phyloP scores from a whole-genome alignment of 2,113 vertebrate species.

The Hyperopisus bebe region DNA sequence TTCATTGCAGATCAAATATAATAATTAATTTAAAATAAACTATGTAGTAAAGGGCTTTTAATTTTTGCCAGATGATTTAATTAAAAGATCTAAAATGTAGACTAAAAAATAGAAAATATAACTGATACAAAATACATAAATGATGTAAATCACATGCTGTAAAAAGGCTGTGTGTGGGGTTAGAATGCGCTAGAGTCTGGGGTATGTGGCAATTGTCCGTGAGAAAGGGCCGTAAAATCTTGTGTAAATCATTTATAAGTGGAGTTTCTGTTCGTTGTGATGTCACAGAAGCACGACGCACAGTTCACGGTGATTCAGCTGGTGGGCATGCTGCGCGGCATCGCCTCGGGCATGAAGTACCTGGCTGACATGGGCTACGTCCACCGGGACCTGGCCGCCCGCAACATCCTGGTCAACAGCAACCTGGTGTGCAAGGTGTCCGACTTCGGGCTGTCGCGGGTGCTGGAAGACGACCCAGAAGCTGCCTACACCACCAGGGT shows the following conservation, averaged over 20 bases:
- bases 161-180: neutral
- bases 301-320: slow-evolving; percentile 94
- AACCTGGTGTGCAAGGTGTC: slow-evolving; percentile 94
- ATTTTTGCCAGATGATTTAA: neutral
- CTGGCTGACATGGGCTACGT: slow-evolving; percentile 85
- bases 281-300: slow-evolving; percentile 85
- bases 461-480: slow-evolving; percentile 77
- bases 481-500: slow-evolving; percentile 54
- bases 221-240: neutral
- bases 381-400: slow-evolving; percentile 71
- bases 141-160: neutral
- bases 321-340: slow-evolving; percentile 82
- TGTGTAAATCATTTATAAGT: neutral
- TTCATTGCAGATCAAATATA: neutral
- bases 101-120: neutral
- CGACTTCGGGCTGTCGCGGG: slow-evolving; percentile 90
- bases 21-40: neutral
- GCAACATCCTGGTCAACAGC: slow-evolving; percentile 92
- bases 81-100: neutral
- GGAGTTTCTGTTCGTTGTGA: neutral
- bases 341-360: slow-evolving; percentile 82
- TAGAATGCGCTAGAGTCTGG: neutral
- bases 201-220: neutral
- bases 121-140: neutral
- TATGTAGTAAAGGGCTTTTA: neutral